Evolutionary conservation across 2,113 vertebrate species (phyloP).

Genomic region (Gallinago paraguaiae): DNA sequence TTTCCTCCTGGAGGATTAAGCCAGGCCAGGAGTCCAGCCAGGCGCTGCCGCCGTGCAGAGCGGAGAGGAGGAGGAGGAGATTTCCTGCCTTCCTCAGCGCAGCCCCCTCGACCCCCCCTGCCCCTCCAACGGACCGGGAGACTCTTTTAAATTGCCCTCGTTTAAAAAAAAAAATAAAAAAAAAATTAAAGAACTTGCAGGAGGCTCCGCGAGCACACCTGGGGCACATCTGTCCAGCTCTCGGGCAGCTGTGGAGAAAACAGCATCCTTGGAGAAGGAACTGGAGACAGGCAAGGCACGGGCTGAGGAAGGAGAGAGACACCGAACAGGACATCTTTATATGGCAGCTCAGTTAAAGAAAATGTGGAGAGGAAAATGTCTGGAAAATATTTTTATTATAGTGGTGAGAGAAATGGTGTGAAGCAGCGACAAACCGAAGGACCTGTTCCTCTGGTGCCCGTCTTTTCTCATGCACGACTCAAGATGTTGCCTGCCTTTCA

Average conservation of each 20-base stretch:
- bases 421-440: background rate
- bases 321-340: background rate
- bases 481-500: background rate
- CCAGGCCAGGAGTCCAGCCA: background rate
- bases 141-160: background rate
- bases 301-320: background rate
- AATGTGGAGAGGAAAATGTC: background rate
- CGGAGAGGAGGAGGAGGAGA: background rate
- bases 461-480: background rate
- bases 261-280: accelerated
- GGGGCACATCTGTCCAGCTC: background rate
- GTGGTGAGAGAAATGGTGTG: background rate
- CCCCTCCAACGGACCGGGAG: accelerated
- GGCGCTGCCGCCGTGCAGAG: background rate
- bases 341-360: background rate
- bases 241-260: accelerated
- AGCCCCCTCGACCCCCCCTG: background rate
- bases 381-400: background rate
- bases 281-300: background rate
- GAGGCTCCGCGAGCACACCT: background rate
- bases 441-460: background rate
- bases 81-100: background rate
- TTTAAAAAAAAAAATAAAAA: too few species aligned
- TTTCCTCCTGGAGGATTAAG: background rate
- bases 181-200: background rate